Evolutionary conservation across 2,797 vertebrate genomes (phyloP).

Genomic region (Leontocebus nigricollis): DNA sequence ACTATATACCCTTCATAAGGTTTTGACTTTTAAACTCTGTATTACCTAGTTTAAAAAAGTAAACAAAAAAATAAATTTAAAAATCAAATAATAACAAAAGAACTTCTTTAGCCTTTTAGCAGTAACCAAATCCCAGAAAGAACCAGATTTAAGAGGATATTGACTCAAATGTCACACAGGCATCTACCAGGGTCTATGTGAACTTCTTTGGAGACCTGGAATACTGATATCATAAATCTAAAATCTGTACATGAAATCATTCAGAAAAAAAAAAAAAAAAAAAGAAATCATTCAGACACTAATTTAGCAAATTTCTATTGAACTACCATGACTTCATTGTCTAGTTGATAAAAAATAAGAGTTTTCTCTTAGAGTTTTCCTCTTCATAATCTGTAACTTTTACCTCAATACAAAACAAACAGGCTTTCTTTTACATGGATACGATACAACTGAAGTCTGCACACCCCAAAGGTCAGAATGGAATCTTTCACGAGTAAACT

Average conservation of each 20-base stretch:
- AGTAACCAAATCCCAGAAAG: conserved; percentile 17
- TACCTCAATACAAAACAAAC: conserved; percentile 51
- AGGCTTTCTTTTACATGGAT: conserved; percentile 38
- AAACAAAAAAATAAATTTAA: conserved; percentile 42
- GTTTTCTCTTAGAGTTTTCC: conserved; percentile 33
- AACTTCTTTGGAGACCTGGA: not conserved
- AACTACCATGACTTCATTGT: not conserved
- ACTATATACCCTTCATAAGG: not conserved
- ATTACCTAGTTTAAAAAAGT: not conserved
- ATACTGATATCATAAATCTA: not conserved
- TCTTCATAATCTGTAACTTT: conserved; percentile 15
- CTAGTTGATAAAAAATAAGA: conserved; percentile 32
- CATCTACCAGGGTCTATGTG: not conserved
- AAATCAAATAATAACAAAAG: conserved; percentile 35
- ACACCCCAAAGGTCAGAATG: conserved; percentile 19
- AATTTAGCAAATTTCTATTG: not conserved
- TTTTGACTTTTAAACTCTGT: not conserved
- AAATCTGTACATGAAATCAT: conserved; percentile 1
- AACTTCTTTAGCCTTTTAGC: conserved; percentile 44
- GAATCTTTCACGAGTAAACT: conserved; percentile 31
- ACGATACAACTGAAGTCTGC: not conserved
- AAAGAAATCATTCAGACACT: conserved; percentile 8
- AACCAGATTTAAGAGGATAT: not conserved
- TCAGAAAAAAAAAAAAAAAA: no score
- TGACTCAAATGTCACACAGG: not conserved